Evolutionary conservation across 2,113 vertebrate genomes (phyloP).

Genomic region (Okapia johnstoni): DNA sequence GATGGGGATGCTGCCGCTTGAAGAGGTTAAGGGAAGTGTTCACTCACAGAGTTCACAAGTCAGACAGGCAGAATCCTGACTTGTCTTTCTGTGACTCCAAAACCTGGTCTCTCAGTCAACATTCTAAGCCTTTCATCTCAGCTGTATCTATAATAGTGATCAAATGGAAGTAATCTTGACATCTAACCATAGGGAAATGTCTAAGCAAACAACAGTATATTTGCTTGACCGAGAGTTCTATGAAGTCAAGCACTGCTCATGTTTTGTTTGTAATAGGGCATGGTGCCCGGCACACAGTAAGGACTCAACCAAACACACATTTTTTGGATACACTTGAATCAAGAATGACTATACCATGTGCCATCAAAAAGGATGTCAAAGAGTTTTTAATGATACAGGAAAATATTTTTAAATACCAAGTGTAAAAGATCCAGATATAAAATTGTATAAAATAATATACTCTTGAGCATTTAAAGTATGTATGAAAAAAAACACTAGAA

Average conservation of each 20-base stretch:
- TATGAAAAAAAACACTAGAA: not conserved
- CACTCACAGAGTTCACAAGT: not conserved
- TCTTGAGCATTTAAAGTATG: not conserved
- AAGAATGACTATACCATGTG: not conserved
- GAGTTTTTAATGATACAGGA: not conserved
- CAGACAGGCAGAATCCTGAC: not conserved
- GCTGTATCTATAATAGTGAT: not conserved
- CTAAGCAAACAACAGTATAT: not conserved
- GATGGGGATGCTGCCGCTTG: not conserved
- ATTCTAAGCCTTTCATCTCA: not conserved
- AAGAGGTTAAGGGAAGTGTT: not conserved
- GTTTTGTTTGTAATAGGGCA: not conserved
- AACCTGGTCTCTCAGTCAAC: not conserved
- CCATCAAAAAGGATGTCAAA: not conserved
- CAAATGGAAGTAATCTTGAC: not conserved
- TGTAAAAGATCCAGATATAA: not conserved
- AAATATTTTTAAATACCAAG: not conserved
- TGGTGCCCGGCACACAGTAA: not conserved
- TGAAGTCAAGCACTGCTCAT: not conserved
- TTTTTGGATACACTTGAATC: not conserved
- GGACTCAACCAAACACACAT: not conserved
- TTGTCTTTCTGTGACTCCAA: not conserved
- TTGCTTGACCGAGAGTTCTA: not conserved
- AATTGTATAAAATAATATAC: not conserved
- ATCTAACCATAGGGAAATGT: not conserved